phyloP scores from a whole-genome alignment of 2,888 invertebrate genomes.

The Erpobdella octoculata region DNA sequence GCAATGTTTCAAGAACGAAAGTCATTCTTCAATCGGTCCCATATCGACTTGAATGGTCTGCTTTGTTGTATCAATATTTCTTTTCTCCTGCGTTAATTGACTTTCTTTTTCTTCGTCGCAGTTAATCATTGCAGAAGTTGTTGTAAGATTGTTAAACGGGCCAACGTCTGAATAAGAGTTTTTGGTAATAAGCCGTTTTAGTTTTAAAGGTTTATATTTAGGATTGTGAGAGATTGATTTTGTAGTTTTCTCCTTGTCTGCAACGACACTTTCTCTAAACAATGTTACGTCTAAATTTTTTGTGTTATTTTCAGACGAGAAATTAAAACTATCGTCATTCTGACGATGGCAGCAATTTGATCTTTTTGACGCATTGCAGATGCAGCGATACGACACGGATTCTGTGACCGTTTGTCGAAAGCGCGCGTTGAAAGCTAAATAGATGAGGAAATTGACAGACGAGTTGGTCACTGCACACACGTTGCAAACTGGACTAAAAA shows the following conservation, averaged over 20 bases:
- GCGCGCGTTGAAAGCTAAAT: constrained; percentile 38
- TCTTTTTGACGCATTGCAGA: not conserved
- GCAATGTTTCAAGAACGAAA: too few relatives aligned
- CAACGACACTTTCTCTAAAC: not conserved
- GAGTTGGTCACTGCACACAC: constrained; percentile 38
- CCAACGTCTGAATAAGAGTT: not conserved
- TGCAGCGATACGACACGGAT: constrained; percentile 15
- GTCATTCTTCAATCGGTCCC: not conserved
- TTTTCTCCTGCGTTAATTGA: not conserved
- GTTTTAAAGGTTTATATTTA: not conserved
- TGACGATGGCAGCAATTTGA: not conserved
- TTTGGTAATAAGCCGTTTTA: not conserved
- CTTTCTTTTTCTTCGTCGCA: too few relatives aligned
- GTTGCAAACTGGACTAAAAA: constrained; percentile 35
- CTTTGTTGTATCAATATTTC: not conserved
- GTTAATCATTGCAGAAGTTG: not conserved
- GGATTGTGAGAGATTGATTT: not conserved
- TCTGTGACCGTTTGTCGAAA: constrained; percentile 36
- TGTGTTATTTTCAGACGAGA: not conserved
- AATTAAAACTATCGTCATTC: not conserved
- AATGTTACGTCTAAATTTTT: not conserved
- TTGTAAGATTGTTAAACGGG: not conserved
- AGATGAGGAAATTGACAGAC: constrained; percentile 39
- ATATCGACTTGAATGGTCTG: not conserved
- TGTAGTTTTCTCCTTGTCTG: not conserved